Conservation (phyloP, 2,888 invertebrate genomes). For the Caenorhabditis sulstoni region DNA sequence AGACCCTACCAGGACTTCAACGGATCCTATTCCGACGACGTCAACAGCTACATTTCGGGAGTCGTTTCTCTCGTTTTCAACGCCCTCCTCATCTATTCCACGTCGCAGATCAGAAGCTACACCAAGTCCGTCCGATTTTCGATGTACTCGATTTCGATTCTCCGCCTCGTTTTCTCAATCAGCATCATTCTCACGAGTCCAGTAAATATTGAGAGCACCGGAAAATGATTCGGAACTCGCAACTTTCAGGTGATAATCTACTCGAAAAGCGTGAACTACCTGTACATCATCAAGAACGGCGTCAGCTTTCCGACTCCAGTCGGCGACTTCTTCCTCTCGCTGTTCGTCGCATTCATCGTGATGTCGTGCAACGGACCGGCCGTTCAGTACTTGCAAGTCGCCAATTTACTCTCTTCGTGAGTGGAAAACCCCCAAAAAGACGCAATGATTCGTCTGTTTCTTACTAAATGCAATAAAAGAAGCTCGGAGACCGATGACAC, state of each 20-base stretch:
- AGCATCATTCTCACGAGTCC: conserved; percentile 35
- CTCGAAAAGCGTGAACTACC: conserved; percentile 16
- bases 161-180: conserved; percentile 28
- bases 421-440: conserved; percentile 2
- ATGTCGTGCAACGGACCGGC: conserved; percentile 47
- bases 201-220: no score
- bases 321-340: conserved; percentile 14
- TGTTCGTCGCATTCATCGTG: conserved; percentile 37
- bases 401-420: conserved; percentile 31
- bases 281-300: conserved; percentile 52
- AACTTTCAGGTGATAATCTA: conserved; percentile 39
- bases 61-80: conserved; percentile 22
- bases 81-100: conserved; percentile 23
- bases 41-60: conserved; percentile 35
- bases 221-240: not conserved
- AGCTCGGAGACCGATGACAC: no score
- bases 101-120: conserved; percentile 34
- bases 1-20: conserved; percentile 27
- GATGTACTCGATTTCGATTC: conserved; percentile 19
- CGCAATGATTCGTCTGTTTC: no score
- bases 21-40: conserved; percentile 22
- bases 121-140: conserved; percentile 33
- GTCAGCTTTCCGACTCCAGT: conserved; percentile 7
- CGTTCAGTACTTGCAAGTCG: conserved; percentile 45
- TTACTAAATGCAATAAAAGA: no score